Percentiles rank a stretch among this genome's conserved stretches.
Evolutionary conservation across 2,888 invertebrate genomes (phyloP).

Genomic region (Microctonus aethiopoides): DNA sequence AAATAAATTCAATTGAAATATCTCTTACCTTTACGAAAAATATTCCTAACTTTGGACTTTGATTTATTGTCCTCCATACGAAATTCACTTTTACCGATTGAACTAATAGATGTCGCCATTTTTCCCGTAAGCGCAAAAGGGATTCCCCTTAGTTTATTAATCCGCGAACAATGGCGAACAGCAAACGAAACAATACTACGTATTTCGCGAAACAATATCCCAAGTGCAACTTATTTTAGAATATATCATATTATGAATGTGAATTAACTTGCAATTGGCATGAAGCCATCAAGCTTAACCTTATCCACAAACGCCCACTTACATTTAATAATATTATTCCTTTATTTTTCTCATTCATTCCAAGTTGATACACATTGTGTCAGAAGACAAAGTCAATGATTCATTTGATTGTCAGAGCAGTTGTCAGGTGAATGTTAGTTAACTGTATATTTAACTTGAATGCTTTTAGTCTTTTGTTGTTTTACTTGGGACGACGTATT

Average conservation of each 20-base stretch:
- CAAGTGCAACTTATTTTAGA: background rate
- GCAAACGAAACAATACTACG: background rate
- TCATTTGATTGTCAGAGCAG: background rate
- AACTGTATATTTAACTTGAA: conserved; percentile 40
- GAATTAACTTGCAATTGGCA: background rate
- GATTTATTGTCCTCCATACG: too few species aligned
- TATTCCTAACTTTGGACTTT: background rate
- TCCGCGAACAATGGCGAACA: background rate
- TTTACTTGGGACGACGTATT: conserved; percentile 42
- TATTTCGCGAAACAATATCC: too few species aligned
- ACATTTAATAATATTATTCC: too few species aligned
- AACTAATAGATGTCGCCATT: background rate
- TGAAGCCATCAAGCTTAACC: background rate
- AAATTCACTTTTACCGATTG: background rate
- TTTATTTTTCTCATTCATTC: background rate
- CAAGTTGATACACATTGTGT: background rate
- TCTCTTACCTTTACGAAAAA: background rate
- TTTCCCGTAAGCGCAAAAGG: background rate
- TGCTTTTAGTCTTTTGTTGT: conserved; percentile 29
- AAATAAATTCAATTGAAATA: background rate
- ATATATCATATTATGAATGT: background rate
- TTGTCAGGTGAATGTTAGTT: conserved; percentile 24
- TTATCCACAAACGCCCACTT: too few species aligned
- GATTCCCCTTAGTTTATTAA: background rate
- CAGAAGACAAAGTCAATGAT: background rate